These are phyloP conservation scores for Notiomystis cincta DNA, from an alignment of 2,113 vertebrate genomes.

Conservation along the genomic window DNA sequence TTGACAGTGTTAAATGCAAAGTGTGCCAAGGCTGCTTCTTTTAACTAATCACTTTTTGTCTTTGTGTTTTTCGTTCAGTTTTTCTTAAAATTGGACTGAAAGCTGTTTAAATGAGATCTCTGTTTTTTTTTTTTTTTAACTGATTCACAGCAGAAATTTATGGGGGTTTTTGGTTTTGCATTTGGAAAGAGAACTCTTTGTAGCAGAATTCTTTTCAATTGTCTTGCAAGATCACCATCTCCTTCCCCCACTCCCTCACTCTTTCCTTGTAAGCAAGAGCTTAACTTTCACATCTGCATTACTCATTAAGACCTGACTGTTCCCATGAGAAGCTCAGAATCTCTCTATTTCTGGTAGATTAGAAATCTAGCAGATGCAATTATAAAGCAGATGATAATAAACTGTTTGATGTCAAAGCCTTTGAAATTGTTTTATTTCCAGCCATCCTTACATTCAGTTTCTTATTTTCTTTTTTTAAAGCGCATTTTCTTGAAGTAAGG, in stretches of 20 bases:
- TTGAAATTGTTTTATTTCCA: conserved; percentile 14
- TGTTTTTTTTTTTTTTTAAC: neutral
- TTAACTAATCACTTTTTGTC: neutral
- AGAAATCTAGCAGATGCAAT: neutral
- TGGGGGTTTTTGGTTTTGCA: neutral
- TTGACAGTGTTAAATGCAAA: neutral
- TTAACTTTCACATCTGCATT: neutral
- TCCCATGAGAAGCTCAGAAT: neutral
- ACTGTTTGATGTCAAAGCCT: conserved; percentile 14
- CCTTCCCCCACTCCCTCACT: fast-evolving
- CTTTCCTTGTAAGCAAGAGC: neutral
- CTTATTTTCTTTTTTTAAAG: neutral
- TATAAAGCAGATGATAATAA: conserved; percentile 28
- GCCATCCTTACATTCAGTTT: neutral
- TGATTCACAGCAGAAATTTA: neutral
- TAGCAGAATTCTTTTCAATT: neutral
- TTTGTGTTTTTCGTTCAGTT: neutral
- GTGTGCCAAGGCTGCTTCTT: neutral
- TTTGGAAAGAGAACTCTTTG: neutral
- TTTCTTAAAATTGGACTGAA: neutral
- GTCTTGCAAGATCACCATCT: neutral
- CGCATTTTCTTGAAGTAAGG: neutral
- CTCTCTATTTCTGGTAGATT: conserved; percentile 1
- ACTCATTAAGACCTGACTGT: neutral
- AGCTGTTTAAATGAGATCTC: neutral